phyloP scores from a whole-genome alignment of 2,888 invertebrate genomes.

The Leptinotarsa haldemani region DNA sequence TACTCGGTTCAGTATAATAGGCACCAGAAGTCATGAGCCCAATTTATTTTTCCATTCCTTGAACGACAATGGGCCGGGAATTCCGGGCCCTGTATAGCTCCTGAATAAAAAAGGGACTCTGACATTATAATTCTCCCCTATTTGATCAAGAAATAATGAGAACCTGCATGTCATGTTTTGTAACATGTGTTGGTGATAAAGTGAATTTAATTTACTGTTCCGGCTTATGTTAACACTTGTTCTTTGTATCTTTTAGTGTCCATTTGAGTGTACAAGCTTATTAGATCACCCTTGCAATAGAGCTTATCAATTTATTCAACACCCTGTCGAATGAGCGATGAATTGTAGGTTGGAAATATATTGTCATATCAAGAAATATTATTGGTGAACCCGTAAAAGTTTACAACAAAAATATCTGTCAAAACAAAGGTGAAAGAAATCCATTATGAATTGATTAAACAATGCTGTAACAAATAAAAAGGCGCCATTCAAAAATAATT shows the following conservation, averaged over 20 bases:
- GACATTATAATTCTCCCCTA: conserved; percentile 59
- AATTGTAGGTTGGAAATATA: neutral
- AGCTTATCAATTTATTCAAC: conserved; percentile 31
- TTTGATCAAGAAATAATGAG: conserved; percentile 53
- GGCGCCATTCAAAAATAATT: conserved; percentile 43
- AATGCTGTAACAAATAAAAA: conserved; percentile 39
- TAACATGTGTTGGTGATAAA: conserved; percentile 60
- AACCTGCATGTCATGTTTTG: conserved; percentile 58
- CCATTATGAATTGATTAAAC: conserved; percentile 33
- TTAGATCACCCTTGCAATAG: conserved; percentile 43
- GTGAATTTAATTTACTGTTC: conserved; percentile 51
- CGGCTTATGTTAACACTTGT: conserved; percentile 47
- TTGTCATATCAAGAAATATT: neutral
- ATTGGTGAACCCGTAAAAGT: no score
- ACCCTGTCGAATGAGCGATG: neutral
- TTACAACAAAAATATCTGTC: neutral
- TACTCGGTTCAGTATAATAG: no score
- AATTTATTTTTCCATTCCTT: neutral
- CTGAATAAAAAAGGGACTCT: conserved; percentile 52
- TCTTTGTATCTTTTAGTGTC: conserved; percentile 46
- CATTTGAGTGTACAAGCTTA: conserved; percentile 46
- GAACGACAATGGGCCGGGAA: neutral
- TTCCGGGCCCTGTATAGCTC: conserved; percentile 19
- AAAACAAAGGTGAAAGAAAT: conserved; percentile 6
- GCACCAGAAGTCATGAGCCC: no score